These are phyloP conservation scores for Drosophila atripex DNA, from an alignment of 2,888 invertebrate species.

Conservation along the genomic window DNA sequence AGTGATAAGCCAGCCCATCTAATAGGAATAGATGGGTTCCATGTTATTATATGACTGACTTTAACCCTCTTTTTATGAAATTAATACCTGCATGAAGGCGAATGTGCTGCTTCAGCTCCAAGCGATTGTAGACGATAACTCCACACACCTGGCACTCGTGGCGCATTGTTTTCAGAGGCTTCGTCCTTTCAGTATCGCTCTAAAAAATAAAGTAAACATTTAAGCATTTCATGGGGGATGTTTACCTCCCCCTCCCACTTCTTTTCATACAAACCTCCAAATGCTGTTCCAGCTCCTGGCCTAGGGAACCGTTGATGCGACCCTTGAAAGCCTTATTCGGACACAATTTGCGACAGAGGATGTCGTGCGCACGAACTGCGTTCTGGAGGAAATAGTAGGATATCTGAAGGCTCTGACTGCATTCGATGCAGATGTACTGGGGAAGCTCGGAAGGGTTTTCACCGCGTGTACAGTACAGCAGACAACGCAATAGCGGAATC, in stretches of 20 bases:
- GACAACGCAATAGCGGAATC: slow-evolving; percentile 69
- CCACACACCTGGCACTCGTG: slow-evolving; percentile 80
- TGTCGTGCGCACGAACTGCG: slow-evolving; percentile 73
- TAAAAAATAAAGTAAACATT: slow-evolving; percentile 2
- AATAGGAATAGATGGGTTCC: not conserved
- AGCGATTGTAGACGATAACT: slow-evolving; percentile 62
- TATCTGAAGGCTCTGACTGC: slow-evolving; percentile 73
- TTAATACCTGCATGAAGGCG: slow-evolving; percentile 74
- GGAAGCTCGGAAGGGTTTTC: slow-evolving; percentile 70
- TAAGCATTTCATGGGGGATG: not conserved
- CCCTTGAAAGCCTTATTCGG: slow-evolving; percentile 30
- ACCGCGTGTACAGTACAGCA: slow-evolving; percentile 68
- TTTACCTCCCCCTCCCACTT: not conserved
- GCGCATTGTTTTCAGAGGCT: slow-evolving; percentile 38
- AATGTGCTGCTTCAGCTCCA: slow-evolving; percentile 75
- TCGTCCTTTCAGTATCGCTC: slow-evolving; percentile 3
- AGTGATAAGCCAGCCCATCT: slow-evolving; percentile 68
- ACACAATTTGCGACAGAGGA: slow-evolving; percentile 66
- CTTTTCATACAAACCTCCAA: slow-evolving; percentile 37
- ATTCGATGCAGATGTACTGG: slow-evolving; percentile 72
- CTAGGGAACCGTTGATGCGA: slow-evolving; percentile 33
- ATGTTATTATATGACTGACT: not conserved
- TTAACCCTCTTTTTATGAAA: not conserved
- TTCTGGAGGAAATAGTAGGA: slow-evolving; percentile 77
- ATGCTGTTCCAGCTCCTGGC: not conserved